These are phyloP conservation scores for Nomada lathburiana DNA, from an alignment of 2,888 invertebrate species.

Conservation along the genomic window DNA sequence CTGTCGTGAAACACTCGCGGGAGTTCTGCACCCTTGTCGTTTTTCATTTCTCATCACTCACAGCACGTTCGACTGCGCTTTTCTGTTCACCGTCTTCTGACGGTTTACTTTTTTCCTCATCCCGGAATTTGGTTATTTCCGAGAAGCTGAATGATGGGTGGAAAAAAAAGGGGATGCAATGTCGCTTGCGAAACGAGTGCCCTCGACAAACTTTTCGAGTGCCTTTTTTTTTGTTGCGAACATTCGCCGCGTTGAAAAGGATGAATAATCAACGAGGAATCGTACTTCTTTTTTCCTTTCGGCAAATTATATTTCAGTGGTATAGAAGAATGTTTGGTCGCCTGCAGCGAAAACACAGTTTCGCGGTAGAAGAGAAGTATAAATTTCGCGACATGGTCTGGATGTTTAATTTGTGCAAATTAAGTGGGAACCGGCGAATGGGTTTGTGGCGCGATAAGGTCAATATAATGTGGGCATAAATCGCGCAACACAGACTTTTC, in stretches of 20 bases:
- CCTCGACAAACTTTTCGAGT: conserved; percentile 1
- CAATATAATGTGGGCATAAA: not conserved
- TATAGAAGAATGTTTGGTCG: not conserved
- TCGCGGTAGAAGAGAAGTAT: not conserved
- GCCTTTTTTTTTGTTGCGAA: not conserved
- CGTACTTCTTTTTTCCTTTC: not conserved
- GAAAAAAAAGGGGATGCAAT: conserved; percentile 11
- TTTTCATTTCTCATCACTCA: conserved; percentile 23
- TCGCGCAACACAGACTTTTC: not conserved
- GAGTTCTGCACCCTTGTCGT: conserved; percentile 26
- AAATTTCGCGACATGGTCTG: not conserved
- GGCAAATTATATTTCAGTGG: not conserved
- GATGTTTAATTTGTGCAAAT: not conserved
- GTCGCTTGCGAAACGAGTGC: not conserved
- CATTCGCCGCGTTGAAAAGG: conserved; percentile 6
- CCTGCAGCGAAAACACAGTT: not conserved
- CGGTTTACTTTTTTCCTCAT: conserved; percentile 49
- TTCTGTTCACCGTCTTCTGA: conserved; percentile 51
- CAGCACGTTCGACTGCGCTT: conserved; percentile 36
- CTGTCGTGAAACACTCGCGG: not conserved
- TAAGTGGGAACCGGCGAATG: not conserved
- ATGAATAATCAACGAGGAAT: not conserved
- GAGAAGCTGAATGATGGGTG: conserved; percentile 27
- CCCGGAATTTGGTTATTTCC: conserved; percentile 54
- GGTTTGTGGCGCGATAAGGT: not conserved